Conservation (phyloP, 1,140 invertebrate species). For the Magallana gigas region DNA sequence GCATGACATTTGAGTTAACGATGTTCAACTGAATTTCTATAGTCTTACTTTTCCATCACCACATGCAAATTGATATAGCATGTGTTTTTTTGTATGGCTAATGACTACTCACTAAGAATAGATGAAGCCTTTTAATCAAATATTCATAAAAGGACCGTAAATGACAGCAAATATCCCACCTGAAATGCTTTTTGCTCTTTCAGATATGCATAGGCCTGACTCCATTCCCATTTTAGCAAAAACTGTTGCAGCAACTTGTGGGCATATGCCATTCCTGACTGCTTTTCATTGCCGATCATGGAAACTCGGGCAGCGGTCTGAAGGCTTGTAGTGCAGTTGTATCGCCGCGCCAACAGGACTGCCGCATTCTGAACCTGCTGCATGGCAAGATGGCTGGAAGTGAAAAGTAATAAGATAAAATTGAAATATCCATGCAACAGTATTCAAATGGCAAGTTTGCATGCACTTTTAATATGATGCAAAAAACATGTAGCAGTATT, state of each 20-base stretch:
- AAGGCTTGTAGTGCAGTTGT: conserved; percentile 69
- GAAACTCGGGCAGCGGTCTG: conserved; percentile 72
- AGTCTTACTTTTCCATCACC: no score
- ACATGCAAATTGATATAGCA: no score
- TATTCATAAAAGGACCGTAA: neutral
- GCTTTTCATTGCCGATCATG: conserved; percentile 71
- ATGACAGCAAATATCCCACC: conserved; percentile 54
- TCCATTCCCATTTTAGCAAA: conserved; percentile 81
- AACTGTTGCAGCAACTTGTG: conserved; percentile 68
- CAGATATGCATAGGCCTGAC: conserved; percentile 67
- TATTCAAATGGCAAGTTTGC: no score
- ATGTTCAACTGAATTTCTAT: no score
- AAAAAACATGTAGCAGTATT: no score
- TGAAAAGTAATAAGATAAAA: neutral
- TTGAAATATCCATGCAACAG: no score
- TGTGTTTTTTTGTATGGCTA: no score
- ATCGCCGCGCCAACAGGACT: conserved; percentile 67
- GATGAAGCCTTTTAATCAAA: neutral
- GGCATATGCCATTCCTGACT: conserved; percentile 70
- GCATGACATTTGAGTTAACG: no score
- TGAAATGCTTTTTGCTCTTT: conserved; percentile 66
- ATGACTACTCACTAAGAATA: no score
- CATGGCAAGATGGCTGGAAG: conserved; percentile 74
- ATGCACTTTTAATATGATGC: no score
- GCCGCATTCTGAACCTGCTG: conserved; percentile 74